A percentile compares a stretch with the other conserved stretches of the same genome.
Evolutionary conservation across 2,113 vertebrate species (phyloP).

Genomic region (Microtus ochrogaster): DNA sequence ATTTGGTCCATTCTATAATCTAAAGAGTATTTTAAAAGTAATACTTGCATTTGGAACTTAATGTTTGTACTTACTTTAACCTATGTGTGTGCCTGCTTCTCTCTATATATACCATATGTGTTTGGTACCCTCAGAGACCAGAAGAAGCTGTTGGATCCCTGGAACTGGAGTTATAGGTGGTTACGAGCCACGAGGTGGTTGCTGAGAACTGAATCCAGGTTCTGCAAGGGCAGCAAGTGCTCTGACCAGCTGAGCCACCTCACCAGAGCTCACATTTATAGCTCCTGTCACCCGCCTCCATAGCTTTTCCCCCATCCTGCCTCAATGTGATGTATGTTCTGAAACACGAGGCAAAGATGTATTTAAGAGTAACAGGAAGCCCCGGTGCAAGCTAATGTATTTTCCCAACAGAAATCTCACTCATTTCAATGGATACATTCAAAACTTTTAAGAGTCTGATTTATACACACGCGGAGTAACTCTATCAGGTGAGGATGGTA

Average conservation of each 20-base stretch:
- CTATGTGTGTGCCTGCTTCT: not conserved
- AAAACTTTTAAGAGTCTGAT: conserved; percentile 69
- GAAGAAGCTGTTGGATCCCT: not conserved
- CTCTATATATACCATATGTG: not conserved
- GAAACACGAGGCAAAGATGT: conserved; percentile 18
- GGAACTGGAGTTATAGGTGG: not conserved
- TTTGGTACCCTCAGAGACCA: not conserved
- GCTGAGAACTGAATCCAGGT: not conserved
- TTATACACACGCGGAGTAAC: conserved; percentile 72
- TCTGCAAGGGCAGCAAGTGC: not conserved
- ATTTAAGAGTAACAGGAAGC: conserved; percentile 64
- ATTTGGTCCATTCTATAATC: not conserved
- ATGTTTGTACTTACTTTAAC: not conserved
- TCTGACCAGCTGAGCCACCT: not conserved
- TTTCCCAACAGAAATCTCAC: conserved; percentile 61
- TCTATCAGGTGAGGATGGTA: conserved; percentile 66
- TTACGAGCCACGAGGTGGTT: not conserved
- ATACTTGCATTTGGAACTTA: not conserved
- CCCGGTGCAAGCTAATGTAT: conserved; percentile 47
- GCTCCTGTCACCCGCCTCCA: conserved; percentile 29
- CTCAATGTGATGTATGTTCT: not conserved
- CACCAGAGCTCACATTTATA: not conserved
- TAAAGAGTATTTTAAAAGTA: conserved; percentile 22
- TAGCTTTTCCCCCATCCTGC: not conserved
- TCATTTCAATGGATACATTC: conserved; percentile 57